Conservation (phyloP, 2,888 invertebrate genomes). For the Drosophila imparisetae region DNA sequence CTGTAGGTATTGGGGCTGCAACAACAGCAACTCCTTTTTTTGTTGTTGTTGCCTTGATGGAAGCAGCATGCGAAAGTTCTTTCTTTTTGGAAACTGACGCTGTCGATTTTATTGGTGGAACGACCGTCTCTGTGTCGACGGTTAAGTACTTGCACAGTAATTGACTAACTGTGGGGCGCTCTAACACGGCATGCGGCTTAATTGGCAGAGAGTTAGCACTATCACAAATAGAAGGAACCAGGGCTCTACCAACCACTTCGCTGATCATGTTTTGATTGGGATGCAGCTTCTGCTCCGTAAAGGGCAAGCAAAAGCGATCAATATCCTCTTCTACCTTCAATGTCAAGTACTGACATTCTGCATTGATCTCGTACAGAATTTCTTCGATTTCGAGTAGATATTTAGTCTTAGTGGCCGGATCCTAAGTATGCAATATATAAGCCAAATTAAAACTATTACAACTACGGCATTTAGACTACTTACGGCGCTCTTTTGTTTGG, state of each 20-base stretch:
- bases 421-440: conserved; percentile 31
- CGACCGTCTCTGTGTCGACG: conserved; percentile 7
- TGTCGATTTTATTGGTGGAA: conserved; percentile 10
- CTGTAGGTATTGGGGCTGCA: neutral
- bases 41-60: neutral
- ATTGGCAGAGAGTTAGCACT: conserved; percentile 1
- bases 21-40: neutral
- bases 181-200: conserved; percentile 49
- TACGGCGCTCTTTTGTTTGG: conserved; percentile 39
- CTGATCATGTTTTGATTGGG: conserved; percentile 47
- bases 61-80: neutral
- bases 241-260: conserved; percentile 49
- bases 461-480: conserved; percentile 20
- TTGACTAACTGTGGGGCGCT: conserved; percentile 53
- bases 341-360: conserved; percentile 63
- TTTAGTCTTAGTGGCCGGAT: conserved; percentile 29
- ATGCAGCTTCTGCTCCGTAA: conserved; percentile 53
- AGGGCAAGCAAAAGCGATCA: conserved; percentile 59
- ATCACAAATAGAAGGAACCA: conserved; percentile 56
- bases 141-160: conserved; percentile 57
- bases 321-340: conserved; percentile 60
- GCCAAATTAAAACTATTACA: neutral
- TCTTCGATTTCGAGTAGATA: conserved; percentile 56
- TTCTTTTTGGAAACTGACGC: conserved; percentile 13
- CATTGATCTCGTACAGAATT: conserved; percentile 54